phyloP scores from a whole-genome alignment of 2,888 invertebrate genomes.

The Ischnura elegans region DNA sequence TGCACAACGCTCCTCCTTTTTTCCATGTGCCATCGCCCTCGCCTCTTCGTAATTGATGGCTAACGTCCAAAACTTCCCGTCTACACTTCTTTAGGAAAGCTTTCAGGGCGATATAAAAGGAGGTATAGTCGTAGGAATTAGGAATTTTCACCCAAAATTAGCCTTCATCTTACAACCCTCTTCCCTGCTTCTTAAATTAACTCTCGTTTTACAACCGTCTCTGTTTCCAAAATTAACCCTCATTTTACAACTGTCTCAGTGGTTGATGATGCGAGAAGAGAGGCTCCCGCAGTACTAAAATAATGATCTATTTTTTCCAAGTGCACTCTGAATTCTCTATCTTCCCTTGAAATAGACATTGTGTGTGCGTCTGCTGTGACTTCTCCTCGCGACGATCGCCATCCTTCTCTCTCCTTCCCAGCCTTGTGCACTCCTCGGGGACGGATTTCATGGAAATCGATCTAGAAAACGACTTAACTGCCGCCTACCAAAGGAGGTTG shows the following conservation, averaged over 20 bases:
- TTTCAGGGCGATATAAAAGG: background rate
- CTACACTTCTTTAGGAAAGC: background rate
- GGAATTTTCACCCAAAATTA: too few relatives aligned
- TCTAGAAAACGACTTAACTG: conserved; percentile 14
- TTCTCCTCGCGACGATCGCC: background rate
- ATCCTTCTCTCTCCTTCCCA: background rate
- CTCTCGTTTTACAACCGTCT: background rate
- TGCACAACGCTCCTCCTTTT: too few relatives aligned
- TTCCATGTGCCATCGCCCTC: too few relatives aligned
- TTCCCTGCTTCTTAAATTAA: too few relatives aligned
- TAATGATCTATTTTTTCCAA: background rate
- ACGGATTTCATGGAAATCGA: background rate
- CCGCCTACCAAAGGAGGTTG: conserved; percentile 5
- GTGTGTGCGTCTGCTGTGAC: background rate
- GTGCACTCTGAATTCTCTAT: background rate
- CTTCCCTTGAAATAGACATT: background rate
- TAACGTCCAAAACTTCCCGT: too few relatives aligned
- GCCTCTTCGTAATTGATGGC: too few relatives aligned
- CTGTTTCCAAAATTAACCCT: background rate
- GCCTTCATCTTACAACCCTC: too few relatives aligned
- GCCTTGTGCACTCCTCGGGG: background rate
- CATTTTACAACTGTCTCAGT: background rate
- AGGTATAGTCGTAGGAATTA: background rate
- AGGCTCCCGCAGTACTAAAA: background rate
- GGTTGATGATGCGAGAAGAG: background rate